Conservation (phyloP, 2,113 vertebrate genomes). For the Aspiorhynchus laticeps region DNA sequence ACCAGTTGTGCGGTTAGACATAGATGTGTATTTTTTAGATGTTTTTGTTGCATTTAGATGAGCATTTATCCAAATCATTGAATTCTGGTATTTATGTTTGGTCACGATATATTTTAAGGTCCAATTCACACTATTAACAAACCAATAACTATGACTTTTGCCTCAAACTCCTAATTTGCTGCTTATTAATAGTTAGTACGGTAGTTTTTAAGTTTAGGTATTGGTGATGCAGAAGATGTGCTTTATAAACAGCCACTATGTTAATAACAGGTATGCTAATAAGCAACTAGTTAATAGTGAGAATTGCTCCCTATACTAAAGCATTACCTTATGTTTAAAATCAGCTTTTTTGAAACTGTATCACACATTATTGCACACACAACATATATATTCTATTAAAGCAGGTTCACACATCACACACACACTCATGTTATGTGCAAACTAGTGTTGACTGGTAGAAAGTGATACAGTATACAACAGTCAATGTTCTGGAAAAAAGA, state of each 20-base stretch:
- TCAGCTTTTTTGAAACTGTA: neutral
- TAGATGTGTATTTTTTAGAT: neutral
- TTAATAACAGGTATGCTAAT: too few species aligned
- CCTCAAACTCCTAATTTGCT: too few species aligned
- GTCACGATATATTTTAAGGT: too few species aligned
- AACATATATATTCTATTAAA: neutral
- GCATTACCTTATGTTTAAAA: too few species aligned
- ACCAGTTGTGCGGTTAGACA: neutral
- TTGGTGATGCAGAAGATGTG: too few species aligned
- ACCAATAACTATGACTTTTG: too few species aligned
- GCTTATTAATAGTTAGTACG: too few species aligned
- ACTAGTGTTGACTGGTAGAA: slow-evolving; percentile 53
- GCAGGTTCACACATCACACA: neutral
- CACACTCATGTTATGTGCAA: slow-evolving; percentile 54
- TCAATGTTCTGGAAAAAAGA: slow-evolving; percentile 59
- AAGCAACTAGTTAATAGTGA: too few species aligned
- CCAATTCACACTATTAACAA: too few species aligned
- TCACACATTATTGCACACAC: neutral
- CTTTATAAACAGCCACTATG: too few species aligned
- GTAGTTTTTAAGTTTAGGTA: too few species aligned
- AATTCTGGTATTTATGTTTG: neutral
- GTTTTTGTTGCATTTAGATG: neutral
- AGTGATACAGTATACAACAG: slow-evolving; percentile 53
- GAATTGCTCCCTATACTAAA: neutral
- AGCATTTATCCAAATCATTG: neutral